A percentile compares a stretch with the other conserved stretches of the same genome.
These are phyloP conservation scores for Trachelus iudaicus DNA, from an alignment of 2,888 invertebrate genomes.

Conservation along the genomic window DNA sequence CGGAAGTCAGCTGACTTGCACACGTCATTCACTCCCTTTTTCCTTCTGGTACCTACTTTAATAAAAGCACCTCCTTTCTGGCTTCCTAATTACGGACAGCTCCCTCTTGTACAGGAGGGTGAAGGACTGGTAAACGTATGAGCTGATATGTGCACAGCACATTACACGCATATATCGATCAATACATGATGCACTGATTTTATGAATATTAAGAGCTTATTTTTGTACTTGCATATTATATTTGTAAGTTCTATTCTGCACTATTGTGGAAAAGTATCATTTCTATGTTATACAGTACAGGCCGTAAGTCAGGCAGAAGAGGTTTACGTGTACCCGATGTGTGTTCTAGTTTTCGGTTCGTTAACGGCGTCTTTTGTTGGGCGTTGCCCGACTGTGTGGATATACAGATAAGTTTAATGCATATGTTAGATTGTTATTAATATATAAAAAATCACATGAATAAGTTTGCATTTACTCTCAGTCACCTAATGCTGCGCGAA, in stretches of 20 bases:
- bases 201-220: background rate
- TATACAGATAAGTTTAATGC: background rate
- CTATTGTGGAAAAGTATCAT: background rate
- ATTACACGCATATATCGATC: background rate
- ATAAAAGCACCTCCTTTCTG: background rate
- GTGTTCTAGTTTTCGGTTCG: conserved; percentile 46
- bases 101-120: background rate
- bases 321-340: conserved; percentile 27
- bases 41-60: background rate
- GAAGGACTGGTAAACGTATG: background rate
- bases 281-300: background rate
- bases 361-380: conserved; percentile 35
- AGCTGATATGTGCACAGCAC: background rate
- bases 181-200: background rate
- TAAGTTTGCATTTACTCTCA: background rate
- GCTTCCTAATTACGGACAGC: background rate
- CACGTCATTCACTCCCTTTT: background rate
- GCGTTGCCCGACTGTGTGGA: conserved; percentile 4
- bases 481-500: background rate
- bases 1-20: background rate
- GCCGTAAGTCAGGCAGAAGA: background rate
- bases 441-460: background rate
- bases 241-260: background rate
- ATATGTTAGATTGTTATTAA: background rate
- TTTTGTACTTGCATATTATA: background rate